phyloP scores from a whole-genome alignment of 2,797 vertebrate genomes.

The Champsocephalus esox region DNA sequence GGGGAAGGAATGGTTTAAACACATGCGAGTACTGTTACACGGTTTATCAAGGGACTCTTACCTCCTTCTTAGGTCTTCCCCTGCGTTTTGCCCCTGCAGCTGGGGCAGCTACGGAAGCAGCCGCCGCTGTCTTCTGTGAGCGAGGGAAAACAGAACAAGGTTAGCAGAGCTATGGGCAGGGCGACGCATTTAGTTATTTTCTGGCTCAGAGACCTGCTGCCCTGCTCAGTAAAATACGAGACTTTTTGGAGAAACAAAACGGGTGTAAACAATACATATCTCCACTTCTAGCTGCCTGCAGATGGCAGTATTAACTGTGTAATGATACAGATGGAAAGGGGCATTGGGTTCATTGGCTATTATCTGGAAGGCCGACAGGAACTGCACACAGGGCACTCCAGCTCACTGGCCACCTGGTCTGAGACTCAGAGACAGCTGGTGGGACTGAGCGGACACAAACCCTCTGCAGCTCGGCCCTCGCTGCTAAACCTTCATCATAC shows the following conservation, averaged over 20 bases:
- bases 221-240: background rate
- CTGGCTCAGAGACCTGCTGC: background rate
- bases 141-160: background rate
- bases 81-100: slow-evolving; percentile 90
- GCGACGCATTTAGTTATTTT: slow-evolving; percentile 14
- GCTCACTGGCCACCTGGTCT: slow-evolving; percentile 87
- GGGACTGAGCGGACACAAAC: slow-evolving; percentile 76
- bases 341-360: slow-evolving; percentile 87
- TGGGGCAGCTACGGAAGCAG: slow-evolving; percentile 72
- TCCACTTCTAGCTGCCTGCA: slow-evolving; percentile 66
- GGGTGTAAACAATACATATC: slow-evolving; percentile 33
- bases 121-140: slow-evolving; percentile 87
- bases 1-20: slow-evolving; percentile 35
- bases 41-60: slow-evolving; percentile 70
- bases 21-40: slow-evolving; percentile 18
- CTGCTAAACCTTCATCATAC: slow-evolving; percentile 67
- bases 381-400: slow-evolving; percentile 85
- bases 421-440: slow-evolving; percentile 87
- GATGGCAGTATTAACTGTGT: slow-evolving; percentile 69
- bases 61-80: slow-evolving; percentile 95
- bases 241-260: background rate
- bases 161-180: background rate
- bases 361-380: slow-evolving; percentile 87
- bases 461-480: slow-evolving; percentile 55
- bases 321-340: slow-evolving; percentile 69